Evolutionary conservation across 2,113 vertebrate genomes (phyloP).

Genomic region (Sylvilagus bachmani): DNA sequence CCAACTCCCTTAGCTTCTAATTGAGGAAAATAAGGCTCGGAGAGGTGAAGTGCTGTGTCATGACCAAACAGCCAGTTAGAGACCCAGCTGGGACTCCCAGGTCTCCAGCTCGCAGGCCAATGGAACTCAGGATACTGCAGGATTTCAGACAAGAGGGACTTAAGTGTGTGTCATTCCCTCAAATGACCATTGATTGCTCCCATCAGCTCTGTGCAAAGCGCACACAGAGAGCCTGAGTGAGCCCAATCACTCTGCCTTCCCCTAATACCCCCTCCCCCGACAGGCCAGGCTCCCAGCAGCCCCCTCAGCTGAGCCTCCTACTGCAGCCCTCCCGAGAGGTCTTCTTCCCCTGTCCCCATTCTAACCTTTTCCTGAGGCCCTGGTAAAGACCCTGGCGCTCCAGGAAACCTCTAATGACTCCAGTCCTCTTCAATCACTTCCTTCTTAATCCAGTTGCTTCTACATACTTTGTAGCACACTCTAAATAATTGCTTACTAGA

Average conservation of each 20-base stretch:
- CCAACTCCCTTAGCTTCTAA: constrained; percentile 53
- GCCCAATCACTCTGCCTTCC: constrained; percentile 64
- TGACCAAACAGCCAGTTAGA: constrained; percentile 68
- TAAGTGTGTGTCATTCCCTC: constrained; percentile 72
- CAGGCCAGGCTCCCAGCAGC: constrained; percentile 1
- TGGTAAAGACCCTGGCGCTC: background rate
- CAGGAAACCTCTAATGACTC: background rate
- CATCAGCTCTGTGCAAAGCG: constrained; percentile 52
- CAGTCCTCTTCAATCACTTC: background rate
- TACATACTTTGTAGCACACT: background rate
- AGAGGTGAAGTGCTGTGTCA: constrained; percentile 9
- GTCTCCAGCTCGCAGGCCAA: background rate
- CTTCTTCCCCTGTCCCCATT: background rate
- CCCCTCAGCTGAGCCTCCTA: background rate
- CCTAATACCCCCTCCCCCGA: background rate
- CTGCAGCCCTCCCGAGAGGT: background rate
- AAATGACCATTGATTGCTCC: constrained; percentile 76
- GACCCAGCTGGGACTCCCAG: constrained; percentile 56
- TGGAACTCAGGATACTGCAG: constrained; percentile 30
- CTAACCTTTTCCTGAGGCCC: background rate
- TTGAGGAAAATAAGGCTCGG: constrained; percentile 52
- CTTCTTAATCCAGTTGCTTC: constrained; percentile 21
- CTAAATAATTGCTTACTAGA: constrained; percentile 24
- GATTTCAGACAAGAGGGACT: constrained; percentile 71
- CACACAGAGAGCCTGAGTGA: constrained; percentile 67